These are phyloP conservation scores for Myanophis thanlyinensis DNA, from an alignment of 2,113 vertebrate genomes.

Conservation along the genomic window DNA sequence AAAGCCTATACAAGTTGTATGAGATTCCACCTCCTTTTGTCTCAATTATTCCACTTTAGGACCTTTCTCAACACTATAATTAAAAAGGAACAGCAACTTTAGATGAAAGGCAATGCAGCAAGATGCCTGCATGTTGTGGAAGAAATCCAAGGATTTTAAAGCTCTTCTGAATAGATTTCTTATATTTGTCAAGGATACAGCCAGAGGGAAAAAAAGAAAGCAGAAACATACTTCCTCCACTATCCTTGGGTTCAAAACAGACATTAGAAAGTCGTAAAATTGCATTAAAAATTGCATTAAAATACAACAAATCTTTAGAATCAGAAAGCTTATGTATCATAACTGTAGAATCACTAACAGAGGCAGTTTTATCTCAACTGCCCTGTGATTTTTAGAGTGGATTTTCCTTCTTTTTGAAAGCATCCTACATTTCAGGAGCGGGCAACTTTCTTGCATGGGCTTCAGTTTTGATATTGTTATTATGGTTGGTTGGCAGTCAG, in stretches of 20 bases:
- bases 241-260: background rate
- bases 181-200: background rate
- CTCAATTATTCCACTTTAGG: conserved; percentile 27
- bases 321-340: background rate
- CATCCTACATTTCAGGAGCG: background rate
- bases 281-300: background rate
- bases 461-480: background rate
- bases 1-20: conserved; percentile 6
- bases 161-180: conserved; percentile 13
- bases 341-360: background rate
- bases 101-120: conserved; percentile 3
- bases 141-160: conserved; percentile 25
- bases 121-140: background rate
- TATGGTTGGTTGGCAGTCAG: background rate
- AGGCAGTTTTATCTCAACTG: background rate
- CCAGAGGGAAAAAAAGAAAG: background rate
- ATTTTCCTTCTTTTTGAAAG: background rate
- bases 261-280: background rate
- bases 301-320: background rate
- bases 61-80: background rate
- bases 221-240: background rate
- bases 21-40: background rate
- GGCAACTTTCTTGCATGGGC: background rate
- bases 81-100: background rate
- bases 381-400: background rate